These are phyloP conservation scores for Neogobius melanostomus DNA, from an alignment of 2,113 vertebrate genomes.

Conservation along the genomic window DNA sequence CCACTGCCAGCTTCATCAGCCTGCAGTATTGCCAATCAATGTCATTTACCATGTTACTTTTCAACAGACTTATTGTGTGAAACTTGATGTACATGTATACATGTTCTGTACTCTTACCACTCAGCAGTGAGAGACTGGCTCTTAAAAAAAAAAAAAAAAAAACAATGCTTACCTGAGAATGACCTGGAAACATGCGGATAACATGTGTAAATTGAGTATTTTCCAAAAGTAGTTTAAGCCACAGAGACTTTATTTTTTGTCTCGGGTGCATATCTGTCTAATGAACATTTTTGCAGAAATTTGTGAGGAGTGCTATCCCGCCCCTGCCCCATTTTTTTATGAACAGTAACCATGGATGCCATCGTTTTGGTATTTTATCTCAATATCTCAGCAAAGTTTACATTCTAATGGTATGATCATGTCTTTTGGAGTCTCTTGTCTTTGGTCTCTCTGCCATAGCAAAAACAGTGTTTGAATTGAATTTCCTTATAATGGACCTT, in stretches of 20 bases:
- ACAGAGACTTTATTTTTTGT: conserved; percentile 72
- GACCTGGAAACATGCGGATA: conserved; percentile 62
- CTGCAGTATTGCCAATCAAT: conserved; percentile 61
- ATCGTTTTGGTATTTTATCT: conserved; percentile 57
- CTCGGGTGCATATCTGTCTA: conserved; percentile 69
- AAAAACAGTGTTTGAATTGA: conserved; percentile 74
- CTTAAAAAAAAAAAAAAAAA: conserved; percentile 25
- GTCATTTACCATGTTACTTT: conserved; percentile 54
- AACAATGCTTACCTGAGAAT: conserved; percentile 66
- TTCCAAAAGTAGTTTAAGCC: conserved; percentile 62
- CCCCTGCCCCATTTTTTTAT: conserved; percentile 64
- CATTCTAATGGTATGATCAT: conserved; percentile 66
- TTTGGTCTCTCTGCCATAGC: conserved; percentile 57
- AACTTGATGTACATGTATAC: conserved; percentile 20
- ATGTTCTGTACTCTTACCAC: conserved; percentile 34
- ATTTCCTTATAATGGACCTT: conserved; percentile 73
- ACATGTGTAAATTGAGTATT: conserved; percentile 68
- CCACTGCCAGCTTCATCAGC: conserved; percentile 43
- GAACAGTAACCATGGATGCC: conserved; percentile 65
- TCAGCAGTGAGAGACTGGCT: conserved; percentile 22
- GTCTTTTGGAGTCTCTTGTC: conserved; percentile 62
- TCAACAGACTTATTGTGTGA: conserved; percentile 48
- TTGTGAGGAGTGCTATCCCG: conserved; percentile 72
- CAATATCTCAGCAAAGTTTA: conserved; percentile 72
- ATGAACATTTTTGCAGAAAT: conserved; percentile 67